A percentile compares a stretch with the other conserved stretches of the same genome.
Conservation (phyloP, 2,888 invertebrate species). For the Pomacea canaliculata region DNA sequence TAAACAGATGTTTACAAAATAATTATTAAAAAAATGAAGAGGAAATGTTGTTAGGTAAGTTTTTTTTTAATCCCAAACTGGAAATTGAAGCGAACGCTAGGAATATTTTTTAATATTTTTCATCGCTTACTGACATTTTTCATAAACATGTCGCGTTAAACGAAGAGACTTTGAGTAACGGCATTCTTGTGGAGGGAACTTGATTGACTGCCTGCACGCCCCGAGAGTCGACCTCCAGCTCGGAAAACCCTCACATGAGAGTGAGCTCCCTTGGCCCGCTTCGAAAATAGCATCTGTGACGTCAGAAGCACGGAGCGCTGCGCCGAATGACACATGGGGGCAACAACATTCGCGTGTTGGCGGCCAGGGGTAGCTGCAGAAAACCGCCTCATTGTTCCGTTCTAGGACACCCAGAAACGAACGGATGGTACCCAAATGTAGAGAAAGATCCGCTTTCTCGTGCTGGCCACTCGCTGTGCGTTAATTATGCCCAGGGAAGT, state of each 20-base stretch:
- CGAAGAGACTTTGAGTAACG: background rate
- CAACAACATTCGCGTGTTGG: conserved; percentile 13
- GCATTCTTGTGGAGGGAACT: too few species aligned
- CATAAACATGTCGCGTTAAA: background rate
- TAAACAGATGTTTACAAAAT: too few species aligned
- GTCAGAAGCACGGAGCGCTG: conserved; percentile 19
- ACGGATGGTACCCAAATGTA: conserved; percentile 15
- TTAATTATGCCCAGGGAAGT: background rate
- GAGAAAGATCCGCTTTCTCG: background rate
- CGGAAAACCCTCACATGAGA: background rate
- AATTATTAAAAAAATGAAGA: too few species aligned
- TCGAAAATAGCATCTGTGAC: conserved; percentile 24
- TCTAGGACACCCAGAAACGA: conserved; percentile 3
- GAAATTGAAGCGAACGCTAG: too few species aligned
- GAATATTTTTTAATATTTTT: too few species aligned
- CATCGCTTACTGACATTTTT: too few species aligned
- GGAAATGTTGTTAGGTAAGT: too few species aligned
- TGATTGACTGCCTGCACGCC: background rate
- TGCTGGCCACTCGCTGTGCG: background rate
- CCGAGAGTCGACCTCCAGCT: too few species aligned
- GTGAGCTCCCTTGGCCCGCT: conserved; percentile 14
- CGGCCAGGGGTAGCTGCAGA: conserved; percentile 11
- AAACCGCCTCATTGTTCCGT: conserved; percentile 1
- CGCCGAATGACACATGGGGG: conserved; percentile 23
- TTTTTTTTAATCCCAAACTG: too few species aligned